These are phyloP conservation scores for Chorisops tibialis DNA, from an alignment of 2,888 invertebrate genomes.

Conservation along the genomic window DNA sequence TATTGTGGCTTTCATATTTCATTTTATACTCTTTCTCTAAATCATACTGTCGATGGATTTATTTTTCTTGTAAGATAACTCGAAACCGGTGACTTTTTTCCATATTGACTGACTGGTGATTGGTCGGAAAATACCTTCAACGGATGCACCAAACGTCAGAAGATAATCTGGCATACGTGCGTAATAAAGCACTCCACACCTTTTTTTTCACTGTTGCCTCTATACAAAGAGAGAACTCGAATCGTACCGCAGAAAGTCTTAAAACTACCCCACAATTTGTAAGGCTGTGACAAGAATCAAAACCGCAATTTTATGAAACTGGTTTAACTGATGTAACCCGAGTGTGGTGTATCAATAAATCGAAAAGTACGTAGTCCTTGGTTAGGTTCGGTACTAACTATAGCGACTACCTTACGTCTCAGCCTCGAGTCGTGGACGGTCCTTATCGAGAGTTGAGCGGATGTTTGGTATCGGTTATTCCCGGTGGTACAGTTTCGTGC, in stretches of 20 bases:
- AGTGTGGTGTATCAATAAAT: conserved; percentile 13
- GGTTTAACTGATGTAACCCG: conserved; percentile 27
- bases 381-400: too few relatives aligned
- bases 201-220: not conserved
- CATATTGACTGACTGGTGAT: not conserved
- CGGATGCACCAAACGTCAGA: too few relatives aligned
- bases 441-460: too few relatives aligned
- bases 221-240: not conserved
- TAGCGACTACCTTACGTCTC: too few relatives aligned
- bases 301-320: conserved; percentile 30
- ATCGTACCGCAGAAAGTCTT: not conserved
- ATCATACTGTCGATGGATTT: conserved; percentile 9
- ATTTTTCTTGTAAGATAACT: conserved; percentile 14
- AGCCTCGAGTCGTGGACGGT: too few relatives aligned
- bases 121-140: too few relatives aligned
- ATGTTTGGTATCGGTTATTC: too few relatives aligned
- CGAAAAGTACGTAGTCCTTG: conserved; percentile 13
- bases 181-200: not conserved
- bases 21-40: conserved; percentile 3
- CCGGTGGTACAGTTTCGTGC: too few relatives aligned
- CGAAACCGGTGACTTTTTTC: conserved; percentile 3
- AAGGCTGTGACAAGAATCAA: conserved; percentile 21
- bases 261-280: not conserved
- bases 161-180: not conserved
- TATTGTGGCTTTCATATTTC: not conserved